A percentile compares a stretch with the other conserved stretches of the same genome.
Evolutionary conservation across 2,888 invertebrate genomes (phyloP).

Genomic region (Helleia helle): DNA sequence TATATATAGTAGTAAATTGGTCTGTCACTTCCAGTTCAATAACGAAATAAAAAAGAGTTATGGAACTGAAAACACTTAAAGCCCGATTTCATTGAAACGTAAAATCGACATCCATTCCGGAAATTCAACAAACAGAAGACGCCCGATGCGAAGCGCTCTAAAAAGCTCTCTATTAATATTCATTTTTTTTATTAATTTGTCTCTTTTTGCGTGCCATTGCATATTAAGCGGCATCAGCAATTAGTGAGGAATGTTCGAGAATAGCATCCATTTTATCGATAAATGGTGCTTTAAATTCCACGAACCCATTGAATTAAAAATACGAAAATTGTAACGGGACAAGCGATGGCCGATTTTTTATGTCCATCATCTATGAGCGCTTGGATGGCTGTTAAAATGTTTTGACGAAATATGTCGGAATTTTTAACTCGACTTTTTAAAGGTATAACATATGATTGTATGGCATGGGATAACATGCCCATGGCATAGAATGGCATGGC

Average conservation of each 20-base stretch:
- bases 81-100: neutral
- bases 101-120: neutral
- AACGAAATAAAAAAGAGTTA: neutral
- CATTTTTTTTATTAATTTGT: constrained; percentile 51
- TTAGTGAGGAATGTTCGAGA: constrained; percentile 52
- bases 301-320: too few species aligned
- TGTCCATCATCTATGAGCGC: too few species aligned
- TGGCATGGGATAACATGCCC: too few species aligned
- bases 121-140: constrained; percentile 1
- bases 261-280: constrained; percentile 47
- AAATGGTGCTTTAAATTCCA: too few species aligned
- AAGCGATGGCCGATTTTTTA: too few species aligned
- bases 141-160: constrained; percentile 16
- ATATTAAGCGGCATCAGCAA: constrained; percentile 52
- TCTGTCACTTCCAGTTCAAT: neutral
- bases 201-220: constrained; percentile 51
- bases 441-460: too few species aligned
- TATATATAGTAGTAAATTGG: too few species aligned
- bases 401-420: too few species aligned
- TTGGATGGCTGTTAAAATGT: too few species aligned
- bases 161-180: constrained; percentile 37
- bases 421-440: too few species aligned
- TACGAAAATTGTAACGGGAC: neutral
- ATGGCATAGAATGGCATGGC: too few species aligned
- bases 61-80: constrained; percentile 4